These are phyloP conservation scores for Enteromius viviparus DNA, from an alignment of 2,797 vertebrate species.

Conservation along the genomic window DNA sequence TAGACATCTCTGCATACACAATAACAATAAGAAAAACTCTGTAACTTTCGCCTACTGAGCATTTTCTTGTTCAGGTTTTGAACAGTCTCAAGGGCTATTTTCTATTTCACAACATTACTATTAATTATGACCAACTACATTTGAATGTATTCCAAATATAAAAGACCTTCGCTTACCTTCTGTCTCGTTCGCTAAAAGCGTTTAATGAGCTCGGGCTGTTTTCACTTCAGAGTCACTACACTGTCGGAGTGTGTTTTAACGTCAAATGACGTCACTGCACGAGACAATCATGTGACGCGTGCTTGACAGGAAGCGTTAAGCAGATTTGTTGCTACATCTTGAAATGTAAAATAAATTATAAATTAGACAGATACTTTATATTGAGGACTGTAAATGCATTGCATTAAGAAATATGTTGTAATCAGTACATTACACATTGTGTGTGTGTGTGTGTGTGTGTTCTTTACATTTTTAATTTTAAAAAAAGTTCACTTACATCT, in stretches of 20 bases:
- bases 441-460: too few species aligned
- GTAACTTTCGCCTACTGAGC: not conserved
- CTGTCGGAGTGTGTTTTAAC: not conserved
- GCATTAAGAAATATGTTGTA: not conserved
- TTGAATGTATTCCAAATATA: not conserved
- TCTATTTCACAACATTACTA: not conserved
- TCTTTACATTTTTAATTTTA: not conserved
- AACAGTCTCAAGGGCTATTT: not conserved
- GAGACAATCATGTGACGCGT: not conserved
- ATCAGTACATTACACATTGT: not conserved
- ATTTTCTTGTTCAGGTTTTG: not conserved
- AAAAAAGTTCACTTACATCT: not conserved
- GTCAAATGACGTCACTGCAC: not conserved
- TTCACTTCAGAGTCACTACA: not conserved
- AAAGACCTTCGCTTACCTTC: conserved; percentile 1
- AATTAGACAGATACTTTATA: not conserved
- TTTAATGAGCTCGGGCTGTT: not conserved
- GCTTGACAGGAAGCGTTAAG: not conserved
- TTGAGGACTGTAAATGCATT: not conserved
- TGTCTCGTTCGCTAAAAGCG: not conserved
- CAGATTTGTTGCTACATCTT: not conserved
- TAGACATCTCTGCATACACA: conserved; percentile 43
- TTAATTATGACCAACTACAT: not conserved
- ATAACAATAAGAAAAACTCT: not conserved
- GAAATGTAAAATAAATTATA: not conserved